phyloP scores from a whole-genome alignment of 2,888 invertebrate genomes.

The Cartodere bifasciata region DNA sequence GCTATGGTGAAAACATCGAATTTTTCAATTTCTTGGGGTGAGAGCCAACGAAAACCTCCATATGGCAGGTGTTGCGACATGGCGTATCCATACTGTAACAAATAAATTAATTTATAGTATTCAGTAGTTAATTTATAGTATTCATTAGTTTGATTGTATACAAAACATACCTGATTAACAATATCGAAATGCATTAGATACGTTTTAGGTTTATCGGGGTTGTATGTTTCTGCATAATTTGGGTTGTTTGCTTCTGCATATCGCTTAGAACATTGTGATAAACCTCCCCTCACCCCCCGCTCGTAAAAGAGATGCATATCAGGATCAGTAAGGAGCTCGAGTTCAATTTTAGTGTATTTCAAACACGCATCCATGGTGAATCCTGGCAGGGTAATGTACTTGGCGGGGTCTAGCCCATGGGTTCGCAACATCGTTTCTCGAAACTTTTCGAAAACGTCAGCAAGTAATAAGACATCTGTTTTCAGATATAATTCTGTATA shows the following conservation, averaged over 20 bases:
- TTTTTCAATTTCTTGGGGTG: too few species aligned
- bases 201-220: constrained; percentile 10
- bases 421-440: constrained; percentile 17
- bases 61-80: too few species aligned
- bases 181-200: constrained; percentile 4
- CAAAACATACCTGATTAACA: too few species aligned
- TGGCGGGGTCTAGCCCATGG: constrained; percentile 24
- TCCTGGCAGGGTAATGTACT: constrained; percentile 22
- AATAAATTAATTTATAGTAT: too few species aligned
- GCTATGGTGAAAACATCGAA: too few species aligned
- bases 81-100: too few species aligned
- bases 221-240: constrained; percentile 21
- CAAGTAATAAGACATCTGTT: constrained; percentile 26
- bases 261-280: constrained; percentile 20
- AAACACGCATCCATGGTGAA: constrained; percentile 22
- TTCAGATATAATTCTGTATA: constrained; percentile 28
- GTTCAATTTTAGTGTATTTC: constrained; percentile 16
- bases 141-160: too few species aligned
- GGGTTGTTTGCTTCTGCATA: constrained; percentile 27
- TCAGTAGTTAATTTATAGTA: too few species aligned
- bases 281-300: constrained; percentile 24
- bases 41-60: too few species aligned
- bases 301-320: constrained; percentile 24
- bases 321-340: constrained; percentile 21
- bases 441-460: constrained; percentile 30